Evolutionary conservation across 2,888 invertebrate genomes (phyloP).

Genomic region (Melikaiella ostensackeni): DNA sequence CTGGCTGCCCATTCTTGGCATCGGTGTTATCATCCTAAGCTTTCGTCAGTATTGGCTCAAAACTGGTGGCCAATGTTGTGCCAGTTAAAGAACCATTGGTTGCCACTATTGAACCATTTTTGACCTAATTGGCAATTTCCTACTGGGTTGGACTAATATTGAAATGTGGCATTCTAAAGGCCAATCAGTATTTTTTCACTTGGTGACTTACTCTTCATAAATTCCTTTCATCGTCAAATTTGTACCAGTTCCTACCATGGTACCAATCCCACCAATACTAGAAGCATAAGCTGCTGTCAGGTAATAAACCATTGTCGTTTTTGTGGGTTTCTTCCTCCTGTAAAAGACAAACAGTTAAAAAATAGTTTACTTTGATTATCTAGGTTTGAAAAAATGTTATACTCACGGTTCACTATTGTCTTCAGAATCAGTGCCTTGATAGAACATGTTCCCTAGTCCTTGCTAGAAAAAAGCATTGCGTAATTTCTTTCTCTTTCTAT

Average conservation of each 20-base stretch:
- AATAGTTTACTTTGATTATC: not conserved
- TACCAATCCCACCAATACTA: conserved; percentile 85
- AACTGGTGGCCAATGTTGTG: no score
- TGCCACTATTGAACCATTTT: no score
- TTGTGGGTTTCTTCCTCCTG: conserved; percentile 83
- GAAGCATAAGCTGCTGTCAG: conserved; percentile 89
- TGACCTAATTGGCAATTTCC: no score
- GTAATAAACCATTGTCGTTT: conserved; percentile 88
- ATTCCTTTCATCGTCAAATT: conserved; percentile 91
- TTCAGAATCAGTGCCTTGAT: conserved; percentile 57
- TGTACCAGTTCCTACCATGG: conserved; percentile 88
- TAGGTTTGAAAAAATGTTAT: conserved; percentile 23
- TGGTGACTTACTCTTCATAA: conserved; percentile 82
- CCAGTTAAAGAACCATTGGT: no score
- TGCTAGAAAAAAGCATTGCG: conserved; percentile 65
- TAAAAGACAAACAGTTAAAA: conserved; percentile 38
- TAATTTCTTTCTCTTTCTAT: not conserved
- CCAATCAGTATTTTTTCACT: not conserved
- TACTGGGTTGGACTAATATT: no score
- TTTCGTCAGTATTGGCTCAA: no score
- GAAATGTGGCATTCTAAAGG: no score
- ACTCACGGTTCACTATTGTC: conserved; percentile 58
- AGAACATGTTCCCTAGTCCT: conserved; percentile 75
- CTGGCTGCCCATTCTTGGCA: no score
- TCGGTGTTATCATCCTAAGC: no score